Evolutionary conservation across 92 coral and sea anemone species (phyloP), one percentile per base, ranked within the genome.

Genomic region (Palythoa caribaeorum): DNA sequence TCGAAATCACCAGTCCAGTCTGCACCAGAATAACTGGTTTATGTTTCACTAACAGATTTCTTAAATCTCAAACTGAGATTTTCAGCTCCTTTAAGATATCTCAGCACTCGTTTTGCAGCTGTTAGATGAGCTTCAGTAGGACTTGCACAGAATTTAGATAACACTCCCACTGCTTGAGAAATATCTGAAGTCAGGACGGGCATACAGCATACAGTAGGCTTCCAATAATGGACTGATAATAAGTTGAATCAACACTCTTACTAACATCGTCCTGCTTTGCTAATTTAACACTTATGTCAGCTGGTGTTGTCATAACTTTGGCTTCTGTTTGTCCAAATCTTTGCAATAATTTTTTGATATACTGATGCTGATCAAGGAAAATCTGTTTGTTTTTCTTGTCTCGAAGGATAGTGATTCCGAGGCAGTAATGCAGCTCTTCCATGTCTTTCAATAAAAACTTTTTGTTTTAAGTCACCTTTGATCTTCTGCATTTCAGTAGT

Each of bases 231-330:
- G 86, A 88, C 84, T 91, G 94, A 91, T 84, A 91, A 73, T 71
- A 20, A 44, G 54, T 55, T 55, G 87, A 51, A 79, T 91, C 94
- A 19, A 84, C 92, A 19, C 77, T 69, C 87, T 85, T 91, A 73
- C 94, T 88, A 50, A 91, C 89, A 75, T 72, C 85, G 47, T 91
- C 92, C 21, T 84, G 60, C 87, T 90, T 87, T 59, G 66, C 80
- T 65, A 91, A 85, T 63, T 84, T 91, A 48, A 91, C 91, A 71
- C 89, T 88, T 37, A 88, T 76, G 78, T 88, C 94, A 77, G 87
- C 89, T 53, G 94, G 92, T 89, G 78, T 91, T 20, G 91, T 70
- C 73, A 91, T 86, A 3, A 79, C 40, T 76, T 91, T 91, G 6
- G 87, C 91, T 88, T 84, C 83, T n/a, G 60, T 84, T 91, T 77